These are phyloP conservation scores for Aphodius granarius DNA, from an alignment of 2,888 invertebrate species.

Conservation along the genomic window DNA sequence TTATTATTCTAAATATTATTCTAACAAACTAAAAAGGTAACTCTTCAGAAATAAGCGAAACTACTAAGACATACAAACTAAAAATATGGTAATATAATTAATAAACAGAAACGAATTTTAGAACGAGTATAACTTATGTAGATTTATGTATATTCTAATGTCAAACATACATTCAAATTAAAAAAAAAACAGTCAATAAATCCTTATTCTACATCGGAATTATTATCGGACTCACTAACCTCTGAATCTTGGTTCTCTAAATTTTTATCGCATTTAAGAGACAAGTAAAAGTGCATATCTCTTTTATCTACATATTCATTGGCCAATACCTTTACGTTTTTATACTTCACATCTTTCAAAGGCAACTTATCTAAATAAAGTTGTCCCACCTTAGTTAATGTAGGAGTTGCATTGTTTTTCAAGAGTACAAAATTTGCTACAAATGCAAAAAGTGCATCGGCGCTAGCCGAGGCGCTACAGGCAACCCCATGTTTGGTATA, in stretches of 20 bases:
- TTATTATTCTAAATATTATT: conserved; percentile 4
- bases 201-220: conserved; percentile 15
- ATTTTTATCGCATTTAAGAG: conserved; percentile 12
- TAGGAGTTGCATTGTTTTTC: conserved; percentile 14
- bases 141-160: not conserved
- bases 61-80: not conserved
- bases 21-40: not conserved
- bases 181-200: conserved; percentile 6
- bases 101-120: too few species aligned
- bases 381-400: not conserved
- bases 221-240: conserved; percentile 15
- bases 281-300: conserved; percentile 13
- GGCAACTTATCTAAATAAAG: conserved; percentile 15
- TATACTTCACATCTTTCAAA: conserved; percentile 14
- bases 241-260: conserved; percentile 15
- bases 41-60: not conserved
- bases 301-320: conserved; percentile 15
- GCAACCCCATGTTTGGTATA: conserved; percentile 15
- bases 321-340: conserved; percentile 10
- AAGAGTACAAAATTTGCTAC: conserved; percentile 9
- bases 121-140: not conserved
- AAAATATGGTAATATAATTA: not conserved
- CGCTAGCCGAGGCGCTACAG: conserved; percentile 14
- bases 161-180: conserved; percentile 3
- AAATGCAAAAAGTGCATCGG: conserved; percentile 8